Evolutionary conservation across 2,888 invertebrate genomes (phyloP).

Genomic region (Lacanobia wlatinum): DNA sequence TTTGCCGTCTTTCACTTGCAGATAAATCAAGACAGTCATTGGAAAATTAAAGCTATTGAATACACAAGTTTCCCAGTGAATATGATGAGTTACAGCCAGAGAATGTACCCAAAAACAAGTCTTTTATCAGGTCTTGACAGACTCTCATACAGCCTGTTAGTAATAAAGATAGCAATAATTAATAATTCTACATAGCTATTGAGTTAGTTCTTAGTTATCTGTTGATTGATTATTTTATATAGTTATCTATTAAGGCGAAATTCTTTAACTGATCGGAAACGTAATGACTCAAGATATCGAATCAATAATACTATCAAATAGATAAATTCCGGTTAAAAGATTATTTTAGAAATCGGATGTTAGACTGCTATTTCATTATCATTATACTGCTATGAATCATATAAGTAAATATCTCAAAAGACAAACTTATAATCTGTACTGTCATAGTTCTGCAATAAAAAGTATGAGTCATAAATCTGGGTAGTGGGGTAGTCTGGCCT

Average conservation of each 20-base stretch:
- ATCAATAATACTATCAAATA: neutral
- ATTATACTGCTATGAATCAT: constrained; percentile 13
- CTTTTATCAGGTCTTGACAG: neutral
- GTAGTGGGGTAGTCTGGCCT: too few species aligned
- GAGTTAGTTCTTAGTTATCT: neutral
- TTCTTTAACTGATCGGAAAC: neutral
- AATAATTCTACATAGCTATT: neutral
- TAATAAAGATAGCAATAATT: constrained; percentile 19
- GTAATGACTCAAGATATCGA: neutral
- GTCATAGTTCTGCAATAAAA: constrained; percentile 3
- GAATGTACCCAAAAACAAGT: neutral
- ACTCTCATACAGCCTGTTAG: constrained; percentile 22
- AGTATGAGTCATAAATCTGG: neutral
- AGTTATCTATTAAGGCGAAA: neutral
- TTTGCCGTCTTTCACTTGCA: constrained; percentile 36
- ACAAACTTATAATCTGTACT: neutral
- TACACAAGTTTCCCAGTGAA: constrained; percentile 16
- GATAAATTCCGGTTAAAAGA: neutral
- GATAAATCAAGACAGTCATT: constrained; percentile 22
- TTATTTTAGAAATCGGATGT: neutral
- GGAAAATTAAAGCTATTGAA: constrained; percentile 15
- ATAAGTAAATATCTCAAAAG: too few species aligned
- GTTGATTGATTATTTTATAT: too few species aligned
- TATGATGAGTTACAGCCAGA: constrained; percentile 15
- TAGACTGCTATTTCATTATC: neutral